These are phyloP conservation scores for Venustoraphidia nigricollis DNA, from an alignment of 2,888 invertebrate species.

Conservation along the genomic window DNA sequence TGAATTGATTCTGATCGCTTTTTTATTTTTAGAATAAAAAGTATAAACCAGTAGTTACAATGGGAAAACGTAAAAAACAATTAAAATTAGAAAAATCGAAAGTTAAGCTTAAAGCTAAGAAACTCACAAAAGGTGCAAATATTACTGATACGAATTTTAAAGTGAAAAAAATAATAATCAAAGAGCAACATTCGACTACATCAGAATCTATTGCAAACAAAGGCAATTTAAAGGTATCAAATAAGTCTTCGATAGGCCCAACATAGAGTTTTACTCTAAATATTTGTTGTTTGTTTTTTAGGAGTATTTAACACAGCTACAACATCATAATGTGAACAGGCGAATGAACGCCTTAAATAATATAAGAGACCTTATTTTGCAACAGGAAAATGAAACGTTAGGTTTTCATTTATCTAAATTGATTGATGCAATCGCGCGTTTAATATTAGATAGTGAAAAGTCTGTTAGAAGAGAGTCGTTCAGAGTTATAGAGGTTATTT, in stretches of 20 bases:
- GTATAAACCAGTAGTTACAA: conserved; percentile 31
- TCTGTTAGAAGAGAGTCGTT: conserved; percentile 38
- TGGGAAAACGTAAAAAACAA: conserved; percentile 45
- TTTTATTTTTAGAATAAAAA: too few relatives aligned
- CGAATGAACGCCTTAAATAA: conserved; percentile 48
- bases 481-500: conserved; percentile 34
- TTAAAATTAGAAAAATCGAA: conserved; percentile 76
- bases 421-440: conserved; percentile 48
- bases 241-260: too few relatives aligned
- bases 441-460: conserved; percentile 58
- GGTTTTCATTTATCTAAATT: conserved; percentile 47
- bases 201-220: conserved; percentile 31
- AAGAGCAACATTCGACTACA: conserved; percentile 60
- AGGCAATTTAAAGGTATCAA: too few relatives aligned
- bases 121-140: conserved; percentile 75
- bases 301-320: conserved; percentile 53
- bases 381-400: conserved; percentile 29
- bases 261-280: too few relatives aligned
- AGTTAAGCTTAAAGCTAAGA: conserved; percentile 71
- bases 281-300: conserved; percentile 17
- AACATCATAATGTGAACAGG: conserved; percentile 58
- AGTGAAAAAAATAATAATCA: conserved; percentile 71
- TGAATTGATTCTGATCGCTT: too few relatives aligned
- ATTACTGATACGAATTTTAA: conserved; percentile 81
- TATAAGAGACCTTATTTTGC: conserved; percentile 37